Percentiles rank a stretch among this genome's conserved stretches.
Evolutionary conservation across 2,797 vertebrate species (phyloP).

Genomic region (Crypturellus tataupa): DNA sequence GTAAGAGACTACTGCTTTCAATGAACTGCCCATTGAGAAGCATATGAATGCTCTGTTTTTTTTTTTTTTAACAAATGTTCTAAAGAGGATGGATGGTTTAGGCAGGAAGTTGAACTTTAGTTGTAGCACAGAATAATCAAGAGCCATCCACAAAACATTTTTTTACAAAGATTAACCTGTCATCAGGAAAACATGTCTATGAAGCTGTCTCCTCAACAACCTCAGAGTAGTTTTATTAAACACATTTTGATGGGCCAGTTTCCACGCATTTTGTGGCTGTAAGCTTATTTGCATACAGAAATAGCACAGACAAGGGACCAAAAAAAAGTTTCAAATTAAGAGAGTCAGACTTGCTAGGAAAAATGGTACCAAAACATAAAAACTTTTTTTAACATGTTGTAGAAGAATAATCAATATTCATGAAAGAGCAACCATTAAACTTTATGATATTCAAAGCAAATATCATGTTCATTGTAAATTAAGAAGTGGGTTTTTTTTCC

Average conservation of each 20-base stretch:
- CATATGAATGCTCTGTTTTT: neutral
- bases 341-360: neutral
- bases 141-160: rapidly evolving
- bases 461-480: neutral
- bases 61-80: neutral
- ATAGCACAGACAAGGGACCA: neutral
- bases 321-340: neutral
- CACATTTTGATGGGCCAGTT: neutral
- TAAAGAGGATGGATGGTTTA: neutral
- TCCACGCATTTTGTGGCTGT: neutral
- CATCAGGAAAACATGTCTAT: neutral
- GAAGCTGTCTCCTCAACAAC: neutral
- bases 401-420: neutral
- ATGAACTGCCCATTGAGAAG: neutral
- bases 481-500: neutral
- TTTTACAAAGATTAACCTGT: neutral
- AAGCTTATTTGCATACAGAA: rapidly evolving
- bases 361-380: neutral
- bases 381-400: neutral
- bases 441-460: neutral
- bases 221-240: neutral
- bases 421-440: neutral
- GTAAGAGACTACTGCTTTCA: neutral
- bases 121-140: neutral
- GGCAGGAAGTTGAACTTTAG: neutral